Evolutionary conservation across 2,888 invertebrate genomes (phyloP).

Genomic region (Epinotia brunnichana): DNA sequence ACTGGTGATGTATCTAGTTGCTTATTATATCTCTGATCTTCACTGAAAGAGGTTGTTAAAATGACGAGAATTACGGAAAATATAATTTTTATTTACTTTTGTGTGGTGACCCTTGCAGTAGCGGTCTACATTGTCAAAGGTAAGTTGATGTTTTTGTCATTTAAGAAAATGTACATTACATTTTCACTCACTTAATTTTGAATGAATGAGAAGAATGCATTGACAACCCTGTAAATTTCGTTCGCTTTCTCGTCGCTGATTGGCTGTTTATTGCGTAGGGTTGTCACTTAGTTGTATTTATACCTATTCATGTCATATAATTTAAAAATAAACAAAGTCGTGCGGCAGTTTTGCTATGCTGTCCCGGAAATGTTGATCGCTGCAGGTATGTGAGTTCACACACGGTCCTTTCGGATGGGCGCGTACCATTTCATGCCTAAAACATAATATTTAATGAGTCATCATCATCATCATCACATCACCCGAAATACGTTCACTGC

Average conservation of each 20-base stretch:
- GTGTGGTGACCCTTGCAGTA: slow-evolving; percentile 53
- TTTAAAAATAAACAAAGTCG: slow-evolving; percentile 23
- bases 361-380: slow-evolving; percentile 52
- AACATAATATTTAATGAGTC: slow-evolving; percentile 45
- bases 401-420: slow-evolving; percentile 62
- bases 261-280: too few relatives aligned
- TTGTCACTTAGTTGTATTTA: too few relatives aligned
- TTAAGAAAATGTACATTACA: not conserved
- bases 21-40: slow-evolving; percentile 51
- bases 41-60: slow-evolving; percentile 50
- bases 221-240: too few relatives aligned
- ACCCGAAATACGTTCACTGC: too few relatives aligned
- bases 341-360: slow-evolving; percentile 57
- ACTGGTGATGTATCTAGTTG: slow-evolving; percentile 48
- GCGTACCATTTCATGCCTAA: slow-evolving; percentile 64
- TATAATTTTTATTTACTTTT: slow-evolving; percentile 53
- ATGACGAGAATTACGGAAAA: slow-evolving; percentile 50
- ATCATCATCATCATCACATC: too few relatives aligned
- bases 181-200: too few relatives aligned
- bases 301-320: too few relatives aligned
- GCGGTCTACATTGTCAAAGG: slow-evolving; percentile 69
- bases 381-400: slow-evolving; percentile 57
- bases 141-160: slow-evolving; percentile 49
- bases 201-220: too few relatives aligned
- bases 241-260: too few relatives aligned